Evolutionary conservation across 2,888 invertebrate species (phyloP).

Genomic region (Diaphora mendica): DNA sequence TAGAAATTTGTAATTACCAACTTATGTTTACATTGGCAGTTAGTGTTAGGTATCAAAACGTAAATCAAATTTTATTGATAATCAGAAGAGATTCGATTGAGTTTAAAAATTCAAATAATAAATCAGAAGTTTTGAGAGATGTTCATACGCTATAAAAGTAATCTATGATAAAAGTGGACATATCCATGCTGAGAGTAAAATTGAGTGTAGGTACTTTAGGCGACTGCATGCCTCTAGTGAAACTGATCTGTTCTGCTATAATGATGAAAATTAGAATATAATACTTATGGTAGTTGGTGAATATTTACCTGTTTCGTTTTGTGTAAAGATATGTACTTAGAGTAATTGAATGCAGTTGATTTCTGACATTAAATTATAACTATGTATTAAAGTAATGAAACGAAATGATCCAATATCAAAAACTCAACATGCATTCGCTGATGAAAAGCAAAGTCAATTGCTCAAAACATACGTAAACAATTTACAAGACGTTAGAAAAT

Average conservation of each 20-base stretch:
- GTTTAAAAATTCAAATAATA: constrained; percentile 13
- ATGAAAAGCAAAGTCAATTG: constrained; percentile 62
- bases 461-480: constrained; percentile 56
- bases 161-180: constrained; percentile 43
- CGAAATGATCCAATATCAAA: constrained; percentile 44
- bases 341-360: constrained; percentile 49
- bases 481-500: constrained; percentile 56
- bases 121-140: constrained; percentile 23
- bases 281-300: constrained; percentile 38
- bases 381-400: constrained; percentile 17
- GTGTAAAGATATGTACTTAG: constrained; percentile 46
- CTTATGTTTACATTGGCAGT: not conserved
- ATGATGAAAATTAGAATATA: constrained; percentile 44
- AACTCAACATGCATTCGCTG: constrained; percentile 65
- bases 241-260: constrained; percentile 46
- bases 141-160: constrained; percentile 37
- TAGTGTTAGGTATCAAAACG: not conserved
- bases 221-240: constrained; percentile 66
- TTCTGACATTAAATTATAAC: constrained; percentile 42
- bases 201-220: constrained; percentile 39
- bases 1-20: not conserved
- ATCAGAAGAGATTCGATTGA: constrained; percentile 1
- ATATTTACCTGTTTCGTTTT: constrained; percentile 50
- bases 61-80: constrained; percentile 3
- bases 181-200: constrained; percentile 57